A percentile compares a stretch with the other conserved stretches of the same genome.
Conservation (phyloP, 2,797 vertebrate species). For the Melanogrammus aeglefinus region DNA sequence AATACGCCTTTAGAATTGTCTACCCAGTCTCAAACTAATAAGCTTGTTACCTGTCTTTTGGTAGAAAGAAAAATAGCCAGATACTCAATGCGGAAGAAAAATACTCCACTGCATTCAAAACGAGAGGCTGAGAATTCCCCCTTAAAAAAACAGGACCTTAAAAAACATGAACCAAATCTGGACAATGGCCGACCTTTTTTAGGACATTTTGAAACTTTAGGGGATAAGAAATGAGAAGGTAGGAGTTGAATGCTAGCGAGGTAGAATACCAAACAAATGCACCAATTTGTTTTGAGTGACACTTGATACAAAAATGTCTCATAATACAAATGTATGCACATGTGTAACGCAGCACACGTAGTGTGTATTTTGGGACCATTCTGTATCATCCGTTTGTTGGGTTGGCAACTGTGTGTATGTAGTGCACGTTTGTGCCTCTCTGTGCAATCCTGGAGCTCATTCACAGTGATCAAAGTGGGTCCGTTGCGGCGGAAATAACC, state of each 20-base stretch:
- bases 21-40: background rate
- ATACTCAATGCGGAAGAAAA: background rate
- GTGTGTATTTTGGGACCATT: no score
- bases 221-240: background rate
- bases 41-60: background rate
- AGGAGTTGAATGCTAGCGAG: background rate
- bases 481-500: background rate
- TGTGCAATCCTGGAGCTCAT: background rate
- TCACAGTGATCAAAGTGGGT: slow-evolving; percentile 15
- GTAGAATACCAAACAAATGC: background rate
- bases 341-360: no score
- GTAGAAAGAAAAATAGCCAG: slow-evolving; percentile 5
- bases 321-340: background rate
- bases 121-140: background rate
- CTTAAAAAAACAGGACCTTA: background rate
- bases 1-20: background rate
- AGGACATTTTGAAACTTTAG: background rate
- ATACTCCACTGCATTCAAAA: background rate
- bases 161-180: background rate
- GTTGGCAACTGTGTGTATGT: background rate
- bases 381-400: background rate
- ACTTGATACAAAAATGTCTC: background rate
- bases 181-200: background rate
- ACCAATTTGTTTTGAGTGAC: background rate
- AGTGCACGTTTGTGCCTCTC: background rate